Evolutionary conservation across 1,140 invertebrate species (phyloP).

Genomic region (Drosophila santomea): DNA sequence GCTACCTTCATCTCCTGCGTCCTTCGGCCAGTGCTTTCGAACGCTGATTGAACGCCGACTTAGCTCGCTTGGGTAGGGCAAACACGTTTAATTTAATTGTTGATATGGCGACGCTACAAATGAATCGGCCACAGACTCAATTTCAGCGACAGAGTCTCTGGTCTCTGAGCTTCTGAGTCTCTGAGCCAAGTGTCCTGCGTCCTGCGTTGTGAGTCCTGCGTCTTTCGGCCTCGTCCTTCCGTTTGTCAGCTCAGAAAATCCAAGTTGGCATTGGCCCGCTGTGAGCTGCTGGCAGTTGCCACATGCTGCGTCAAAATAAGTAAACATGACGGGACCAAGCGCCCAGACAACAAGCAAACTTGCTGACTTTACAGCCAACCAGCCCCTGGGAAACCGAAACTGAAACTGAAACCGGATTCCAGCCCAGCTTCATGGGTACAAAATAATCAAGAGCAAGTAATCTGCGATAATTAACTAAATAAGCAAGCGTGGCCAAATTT

Average conservation of each 20-base stretch:
- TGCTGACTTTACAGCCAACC: conserved; percentile 70
- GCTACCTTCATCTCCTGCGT: neutral
- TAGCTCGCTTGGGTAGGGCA: conserved; percentile 71
- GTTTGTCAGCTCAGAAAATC: conserved; percentile 72
- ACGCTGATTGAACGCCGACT: conserved; percentile 70
- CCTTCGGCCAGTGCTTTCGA: conserved; percentile 7
- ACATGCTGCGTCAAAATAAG: conserved; percentile 80
- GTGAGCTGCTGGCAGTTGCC: conserved; percentile 55
- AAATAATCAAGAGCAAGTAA: conserved; percentile 81
- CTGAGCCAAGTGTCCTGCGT: conserved; percentile 13
- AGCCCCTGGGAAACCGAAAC: conserved; percentile 14
- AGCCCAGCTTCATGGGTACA: conserved; percentile 49
- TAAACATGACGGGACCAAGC: conserved; percentile 65
- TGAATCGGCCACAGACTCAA: conserved; percentile 59
- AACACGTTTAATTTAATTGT: conserved; percentile 83
- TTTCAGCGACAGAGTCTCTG: neutral
- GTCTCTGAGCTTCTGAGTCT: neutral
- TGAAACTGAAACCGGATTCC: neutral
- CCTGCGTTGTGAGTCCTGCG: neutral
- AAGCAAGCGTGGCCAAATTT: conserved; percentile 79
- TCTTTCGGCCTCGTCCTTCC: conserved; percentile 3
- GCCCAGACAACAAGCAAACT: conserved; percentile 54
- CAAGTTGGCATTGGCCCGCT: conserved; percentile 75
- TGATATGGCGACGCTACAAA: conserved; percentile 79
- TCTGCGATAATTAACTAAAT: conserved; percentile 80